These are phyloP conservation scores for Ryuthela nishihirai DNA, from an alignment of 2,888 invertebrate genomes.

Conservation along the genomic window DNA sequence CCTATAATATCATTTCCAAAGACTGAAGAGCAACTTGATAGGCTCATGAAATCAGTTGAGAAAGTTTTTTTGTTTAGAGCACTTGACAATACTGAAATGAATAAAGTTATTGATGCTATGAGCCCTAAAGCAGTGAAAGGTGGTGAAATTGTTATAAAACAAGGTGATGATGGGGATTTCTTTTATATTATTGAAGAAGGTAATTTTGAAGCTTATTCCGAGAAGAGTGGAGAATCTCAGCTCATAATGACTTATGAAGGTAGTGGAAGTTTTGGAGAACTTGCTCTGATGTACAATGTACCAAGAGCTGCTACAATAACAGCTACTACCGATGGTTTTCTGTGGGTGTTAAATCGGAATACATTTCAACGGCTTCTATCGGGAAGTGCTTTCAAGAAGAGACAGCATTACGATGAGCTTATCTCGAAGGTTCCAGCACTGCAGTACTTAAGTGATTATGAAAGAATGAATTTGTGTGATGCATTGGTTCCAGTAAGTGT, in stretches of 20 bases:
- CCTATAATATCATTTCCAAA: slow-evolving; percentile 48
- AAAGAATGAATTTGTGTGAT: slow-evolving; percentile 95
- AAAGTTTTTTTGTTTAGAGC: slow-evolving; percentile 50
- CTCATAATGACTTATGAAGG: slow-evolving; percentile 68
- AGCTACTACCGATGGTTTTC: slow-evolving; percentile 68
- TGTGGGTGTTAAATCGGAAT: slow-evolving; percentile 97
- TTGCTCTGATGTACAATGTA: slow-evolving; percentile 97
- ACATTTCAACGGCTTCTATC: slow-evolving; percentile 94
- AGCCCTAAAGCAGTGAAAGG: slow-evolving; percentile 49
- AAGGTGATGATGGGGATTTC: slow-evolving; percentile 55
- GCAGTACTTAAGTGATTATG: slow-evolving; percentile 90
- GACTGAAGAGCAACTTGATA: slow-evolving; percentile 49
- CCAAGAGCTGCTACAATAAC: slow-evolving; percentile 90
- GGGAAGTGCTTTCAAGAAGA: slow-evolving; percentile 94
- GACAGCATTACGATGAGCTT: slow-evolving; percentile 93
- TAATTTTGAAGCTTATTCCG: slow-evolving; percentile 48
- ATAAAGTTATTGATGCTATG: slow-evolving; percentile 53
- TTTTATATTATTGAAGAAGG: slow-evolving; percentile 72
- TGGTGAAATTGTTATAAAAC: slow-evolving; percentile 50
- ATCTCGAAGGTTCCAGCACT: slow-evolving; percentile 94
- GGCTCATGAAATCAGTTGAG: slow-evolving; percentile 48
- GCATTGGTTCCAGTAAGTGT: slow-evolving; percentile 78
- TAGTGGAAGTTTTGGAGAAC: slow-evolving; percentile 89
- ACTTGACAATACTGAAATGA: slow-evolving; percentile 50
- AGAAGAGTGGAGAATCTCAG: slow-evolving; percentile 44